Percentiles rank a stretch among this genome's conserved stretches.
phyloP scores from a whole-genome alignment of 1,140 invertebrate genomes.

The Scaptomyza pallida region DNA sequence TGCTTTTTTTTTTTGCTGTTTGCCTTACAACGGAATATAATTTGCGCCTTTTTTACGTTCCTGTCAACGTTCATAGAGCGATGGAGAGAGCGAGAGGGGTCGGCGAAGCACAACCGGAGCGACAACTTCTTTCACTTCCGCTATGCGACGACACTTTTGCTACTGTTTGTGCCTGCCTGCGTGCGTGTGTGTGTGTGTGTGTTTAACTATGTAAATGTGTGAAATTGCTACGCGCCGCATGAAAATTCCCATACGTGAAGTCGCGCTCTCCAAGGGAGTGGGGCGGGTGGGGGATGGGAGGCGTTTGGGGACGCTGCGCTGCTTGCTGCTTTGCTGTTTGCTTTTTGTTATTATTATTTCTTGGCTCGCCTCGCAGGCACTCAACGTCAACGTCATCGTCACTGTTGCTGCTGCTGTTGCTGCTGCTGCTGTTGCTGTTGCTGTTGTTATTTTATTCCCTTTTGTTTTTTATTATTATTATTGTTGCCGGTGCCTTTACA shows the following conservation, averaged over 20 bases:
- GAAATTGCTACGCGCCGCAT: slow-evolving; percentile 78
- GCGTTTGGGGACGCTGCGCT: slow-evolving; percentile 18
- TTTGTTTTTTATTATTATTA: slow-evolving; percentile 71
- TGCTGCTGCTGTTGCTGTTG: slow-evolving; percentile 8
- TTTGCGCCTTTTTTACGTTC: slow-evolving; percentile 61
- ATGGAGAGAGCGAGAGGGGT: slow-evolving; percentile 1
- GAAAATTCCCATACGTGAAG: slow-evolving; percentile 76
- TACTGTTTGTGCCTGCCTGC: slow-evolving; percentile 21
- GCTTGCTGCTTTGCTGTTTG: slow-evolving; percentile 49
- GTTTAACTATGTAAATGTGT: slow-evolving; percentile 81
- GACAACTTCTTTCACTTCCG: slow-evolving; percentile 78
- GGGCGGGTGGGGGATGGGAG: slow-evolving; percentile 3
- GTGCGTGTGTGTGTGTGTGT: slow-evolving; percentile 45
- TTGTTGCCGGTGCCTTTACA: slow-evolving; percentile 63
- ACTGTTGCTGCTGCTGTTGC: slow-evolving; percentile 8
- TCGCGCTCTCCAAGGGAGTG: slow-evolving; percentile 27
- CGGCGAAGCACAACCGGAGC: slow-evolving; percentile 3
- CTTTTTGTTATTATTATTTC: slow-evolving; percentile 81
- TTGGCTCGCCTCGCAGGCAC: slow-evolving; percentile 54
- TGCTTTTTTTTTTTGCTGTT: slow-evolving; percentile 49
- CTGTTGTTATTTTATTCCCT: slow-evolving; percentile 24
- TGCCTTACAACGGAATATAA: slow-evolving; percentile 76
- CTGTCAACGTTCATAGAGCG: slow-evolving; percentile 20
- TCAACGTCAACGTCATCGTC: slow-evolving; percentile 60
- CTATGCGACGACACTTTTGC: slow-evolving; percentile 75